phyloP scores from a whole-genome alignment of 2,797 vertebrate species.

The Coendou prehensilis region DNA sequence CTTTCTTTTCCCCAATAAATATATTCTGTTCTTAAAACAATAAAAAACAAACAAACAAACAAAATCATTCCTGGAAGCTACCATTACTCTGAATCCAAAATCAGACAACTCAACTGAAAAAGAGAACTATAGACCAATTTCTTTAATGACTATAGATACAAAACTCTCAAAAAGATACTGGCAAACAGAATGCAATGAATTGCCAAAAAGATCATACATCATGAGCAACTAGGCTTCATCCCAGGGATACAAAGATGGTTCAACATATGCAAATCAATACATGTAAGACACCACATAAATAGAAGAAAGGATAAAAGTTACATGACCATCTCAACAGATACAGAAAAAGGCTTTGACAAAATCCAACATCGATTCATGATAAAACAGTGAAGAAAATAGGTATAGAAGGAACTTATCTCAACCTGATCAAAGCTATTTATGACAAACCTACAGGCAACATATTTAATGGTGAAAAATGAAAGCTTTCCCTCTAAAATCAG shows the following conservation, averaged over 20 bases:
- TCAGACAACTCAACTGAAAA: neutral
- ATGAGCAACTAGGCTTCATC: neutral
- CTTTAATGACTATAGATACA: neutral
- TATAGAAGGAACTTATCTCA: neutral
- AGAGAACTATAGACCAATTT: neutral
- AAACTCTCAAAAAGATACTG: neutral
- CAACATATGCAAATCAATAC: neutral
- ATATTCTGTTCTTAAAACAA: no score
- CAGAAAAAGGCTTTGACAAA: neutral
- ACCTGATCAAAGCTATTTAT: neutral
- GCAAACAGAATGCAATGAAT: neutral
- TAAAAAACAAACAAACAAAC: no score
- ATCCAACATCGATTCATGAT: neutral
- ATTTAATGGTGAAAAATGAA: neutral
- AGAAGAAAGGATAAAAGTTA: neutral
- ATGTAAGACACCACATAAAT: neutral
- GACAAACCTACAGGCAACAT: neutral
- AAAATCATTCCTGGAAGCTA: neutral
- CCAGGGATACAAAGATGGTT: neutral
- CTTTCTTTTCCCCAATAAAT: no score
- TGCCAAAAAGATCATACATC: neutral
- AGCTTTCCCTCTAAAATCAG: neutral
- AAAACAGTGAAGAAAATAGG: neutral
- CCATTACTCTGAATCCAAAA: neutral
- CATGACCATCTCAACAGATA: neutral